Percentiles rank a stretch among this genome's conserved stretches.
Evolutionary conservation across 2,888 invertebrate genomes (phyloP).

Genomic region (Entomobrya proxima): DNA sequence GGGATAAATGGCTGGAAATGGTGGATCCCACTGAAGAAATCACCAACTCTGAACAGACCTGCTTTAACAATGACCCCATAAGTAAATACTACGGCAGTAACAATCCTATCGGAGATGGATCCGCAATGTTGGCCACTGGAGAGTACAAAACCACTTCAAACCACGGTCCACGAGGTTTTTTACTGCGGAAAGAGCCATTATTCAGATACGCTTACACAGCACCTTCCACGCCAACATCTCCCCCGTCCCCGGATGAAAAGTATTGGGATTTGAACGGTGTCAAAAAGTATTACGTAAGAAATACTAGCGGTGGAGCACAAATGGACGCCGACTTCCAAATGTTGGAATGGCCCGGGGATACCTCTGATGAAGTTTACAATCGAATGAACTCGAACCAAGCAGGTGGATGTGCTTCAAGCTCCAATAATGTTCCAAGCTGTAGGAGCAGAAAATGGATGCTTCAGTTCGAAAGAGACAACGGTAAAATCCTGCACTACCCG

Average conservation of each 20-base stretch:
- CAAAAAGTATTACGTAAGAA: slow-evolving; percentile 28
- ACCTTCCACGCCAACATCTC: neutral
- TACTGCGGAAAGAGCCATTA: slow-evolving; percentile 16
- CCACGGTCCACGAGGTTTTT: neutral
- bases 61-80: slow-evolving; percentile 40
- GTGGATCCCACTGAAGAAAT: neutral
- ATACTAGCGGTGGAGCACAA: neutral
- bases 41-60: slow-evolving; percentile 7
- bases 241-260: neutral
- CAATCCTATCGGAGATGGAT: neutral
- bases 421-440: neutral
- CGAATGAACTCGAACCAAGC: neutral
- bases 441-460: slow-evolving; percentile 31
- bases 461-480: slow-evolving; percentile 33
- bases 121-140: neutral
- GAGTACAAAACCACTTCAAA: neutral
- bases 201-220: slow-evolving; percentile 37
- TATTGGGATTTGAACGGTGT: slow-evolving; percentile 41
- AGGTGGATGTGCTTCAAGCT: neutral
- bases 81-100: neutral
- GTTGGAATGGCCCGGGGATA: slow-evolving; percentile 52
- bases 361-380: neutral
- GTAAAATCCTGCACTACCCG: slow-evolving; percentile 39
- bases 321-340: slow-evolving; percentile 47
- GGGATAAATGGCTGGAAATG: slow-evolving; percentile 5